These are phyloP conservation scores for Marmota monax DNA, from an alignment of 2,113 vertebrate genomes.

Conservation along the genomic window DNA sequence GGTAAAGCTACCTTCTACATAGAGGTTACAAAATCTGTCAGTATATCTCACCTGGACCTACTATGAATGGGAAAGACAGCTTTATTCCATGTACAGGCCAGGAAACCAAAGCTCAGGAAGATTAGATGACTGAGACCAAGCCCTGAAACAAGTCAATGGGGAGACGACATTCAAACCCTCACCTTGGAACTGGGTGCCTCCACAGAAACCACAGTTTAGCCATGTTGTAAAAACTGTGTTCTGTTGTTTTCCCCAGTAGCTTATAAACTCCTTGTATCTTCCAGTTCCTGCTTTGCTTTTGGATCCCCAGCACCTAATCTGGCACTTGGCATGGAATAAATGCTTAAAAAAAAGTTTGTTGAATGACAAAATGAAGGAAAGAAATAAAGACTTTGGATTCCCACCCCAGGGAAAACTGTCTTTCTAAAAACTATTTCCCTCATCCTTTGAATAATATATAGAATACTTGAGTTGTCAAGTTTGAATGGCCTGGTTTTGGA, in stretches of 20 bases:
- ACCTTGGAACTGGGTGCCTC: background rate
- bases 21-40: background rate
- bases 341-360: background rate
- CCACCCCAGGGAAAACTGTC: background rate
- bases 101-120: background rate
- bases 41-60: background rate
- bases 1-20: background rate
- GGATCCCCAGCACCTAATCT: background rate
- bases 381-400: background rate
- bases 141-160: background rate
- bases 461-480: background rate
- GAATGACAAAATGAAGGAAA: constrained; percentile 14
- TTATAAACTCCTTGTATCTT: background rate
- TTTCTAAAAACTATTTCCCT: background rate
- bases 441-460: constrained; percentile 22
- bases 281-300: background rate
- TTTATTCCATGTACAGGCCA: background rate
- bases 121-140: background rate
- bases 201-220: background rate
- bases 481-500: background rate
- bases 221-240: background rate
- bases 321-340: background rate
- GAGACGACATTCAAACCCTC: background rate
- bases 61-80: background rate
- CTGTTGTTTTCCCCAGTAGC: background rate